Evolutionary conservation across 2,888 invertebrate genomes (phyloP), one percentile per base, ranked within the genome.

Genomic region (Pheosia gnoma): DNA sequence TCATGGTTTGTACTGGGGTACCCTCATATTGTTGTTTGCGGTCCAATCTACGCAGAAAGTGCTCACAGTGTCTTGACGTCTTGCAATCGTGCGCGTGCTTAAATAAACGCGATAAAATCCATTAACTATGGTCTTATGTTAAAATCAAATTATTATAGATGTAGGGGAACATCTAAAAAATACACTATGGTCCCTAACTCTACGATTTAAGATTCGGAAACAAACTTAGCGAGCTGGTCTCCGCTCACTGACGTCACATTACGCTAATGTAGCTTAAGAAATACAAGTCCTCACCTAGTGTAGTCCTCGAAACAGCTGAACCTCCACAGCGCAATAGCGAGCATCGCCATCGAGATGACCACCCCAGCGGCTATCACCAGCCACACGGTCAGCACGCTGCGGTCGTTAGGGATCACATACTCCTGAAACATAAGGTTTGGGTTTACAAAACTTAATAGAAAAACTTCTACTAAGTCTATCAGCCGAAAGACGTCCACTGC

Each of bases 291-390:
- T 58, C 71, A 93, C 94, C 91, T 90, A 59, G 88, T 84, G 68
- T 93, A 93, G 52, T 87, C 84, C 52, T 89, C 86, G 72, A 89
- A 89, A 77, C 90, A 93, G 80, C 86, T 91, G 83, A 83, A 93
- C 74, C 91, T 76, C 91, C 91, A 93, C 36, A 93, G 77, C 0
- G 87, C 84, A 67, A 90, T 78, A n/a, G 88, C 88, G 4, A 93
- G 77, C 84, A 92, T 77, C 0, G 77, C 78, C 78, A 89, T 85
- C 0, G 85, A 82, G 67, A 91, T 69, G 37, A 90, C 66, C 1
- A 92, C 88, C 0, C 87, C 91, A 0, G 75, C 74, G 0, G 84
- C 87, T 5, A 93, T 80, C 70, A 89, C 81, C 71, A 91, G 68
- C 94, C 94, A 94, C 60, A 86, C 73, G 55, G 77, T 79, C 68